Evolutionary conservation across 2,113 vertebrate species (phyloP).

Genomic region (Motacilla tschutschensis): DNA sequence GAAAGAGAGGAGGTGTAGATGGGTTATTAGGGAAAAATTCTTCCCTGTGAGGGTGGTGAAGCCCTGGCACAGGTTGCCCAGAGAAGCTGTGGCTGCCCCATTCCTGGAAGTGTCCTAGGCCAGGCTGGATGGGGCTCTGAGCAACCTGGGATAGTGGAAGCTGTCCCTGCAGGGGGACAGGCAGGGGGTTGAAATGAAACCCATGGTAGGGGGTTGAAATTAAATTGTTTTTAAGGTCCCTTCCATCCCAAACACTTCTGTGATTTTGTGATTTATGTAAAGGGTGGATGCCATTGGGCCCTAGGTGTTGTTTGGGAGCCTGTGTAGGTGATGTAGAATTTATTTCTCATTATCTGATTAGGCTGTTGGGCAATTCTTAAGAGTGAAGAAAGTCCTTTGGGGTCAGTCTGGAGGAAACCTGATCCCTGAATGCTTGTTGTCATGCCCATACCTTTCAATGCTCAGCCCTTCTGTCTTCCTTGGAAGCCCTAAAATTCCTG

Average conservation of each 20-base stretch:
- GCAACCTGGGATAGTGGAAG: neutral
- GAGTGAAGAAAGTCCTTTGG: neutral
- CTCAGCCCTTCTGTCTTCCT: neutral
- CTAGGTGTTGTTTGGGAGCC: neutral
- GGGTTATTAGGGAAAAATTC: accelerated
- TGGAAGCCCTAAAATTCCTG: neutral
- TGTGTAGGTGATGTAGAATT: neutral
- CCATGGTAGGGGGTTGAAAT: neutral
- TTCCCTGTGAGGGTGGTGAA: accelerated
- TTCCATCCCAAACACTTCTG: neutral
- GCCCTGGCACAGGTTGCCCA: neutral
- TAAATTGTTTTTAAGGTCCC: neutral
- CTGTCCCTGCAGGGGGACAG: neutral
- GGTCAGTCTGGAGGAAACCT: neutral
- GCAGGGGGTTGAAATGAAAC: neutral
- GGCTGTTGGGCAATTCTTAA: neutral
- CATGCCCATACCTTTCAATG: neutral
- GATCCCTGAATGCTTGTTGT: neutral
- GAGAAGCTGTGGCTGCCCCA: neutral
- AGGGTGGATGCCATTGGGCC: neutral
- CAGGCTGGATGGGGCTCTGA: accelerated
- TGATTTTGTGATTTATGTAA: neutral
- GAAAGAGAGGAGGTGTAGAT: accelerated
- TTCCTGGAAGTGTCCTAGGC: accelerated
- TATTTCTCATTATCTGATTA: neutral